Evolutionary conservation across 2,113 vertebrate genomes (phyloP).

Genomic region (Urocitellus parryii): DNA sequence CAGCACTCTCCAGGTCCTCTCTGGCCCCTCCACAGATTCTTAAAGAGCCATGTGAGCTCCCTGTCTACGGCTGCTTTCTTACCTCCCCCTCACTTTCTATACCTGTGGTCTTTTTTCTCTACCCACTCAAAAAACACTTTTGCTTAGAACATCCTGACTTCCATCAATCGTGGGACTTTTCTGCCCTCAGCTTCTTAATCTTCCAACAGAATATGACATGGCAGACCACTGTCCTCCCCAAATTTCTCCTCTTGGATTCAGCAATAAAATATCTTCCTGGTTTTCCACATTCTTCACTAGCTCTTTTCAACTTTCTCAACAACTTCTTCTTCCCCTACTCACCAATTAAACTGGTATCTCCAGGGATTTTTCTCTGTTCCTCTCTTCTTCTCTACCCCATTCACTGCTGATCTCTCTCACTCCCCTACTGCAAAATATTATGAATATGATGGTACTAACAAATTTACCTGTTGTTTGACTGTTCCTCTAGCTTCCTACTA

Average conservation of each 20-base stretch:
- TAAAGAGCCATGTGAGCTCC: background rate
- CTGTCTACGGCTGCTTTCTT: background rate
- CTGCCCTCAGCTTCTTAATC: background rate
- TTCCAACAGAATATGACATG: background rate
- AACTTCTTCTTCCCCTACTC: background rate
- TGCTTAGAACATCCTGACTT: background rate
- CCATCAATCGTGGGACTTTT: background rate
- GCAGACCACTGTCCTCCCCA: background rate
- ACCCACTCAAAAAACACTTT: background rate
- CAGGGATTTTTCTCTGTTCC: background rate
- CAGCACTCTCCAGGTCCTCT: background rate
- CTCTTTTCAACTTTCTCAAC: background rate
- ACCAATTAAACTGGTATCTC: background rate
- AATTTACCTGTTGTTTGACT: background rate
- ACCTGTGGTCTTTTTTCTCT: background rate
- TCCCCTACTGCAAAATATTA: background rate
- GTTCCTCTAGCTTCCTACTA: background rate
- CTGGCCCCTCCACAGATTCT: background rate
- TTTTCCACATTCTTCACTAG: background rate
- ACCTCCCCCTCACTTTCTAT: background rate
- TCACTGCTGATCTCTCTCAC: background rate
- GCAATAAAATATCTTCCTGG: background rate
- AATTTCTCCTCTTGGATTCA: background rate
- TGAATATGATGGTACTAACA: background rate
- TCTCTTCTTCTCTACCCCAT: background rate